Conservation (phyloP, 2,888 invertebrate genomes). For the Cantharis rufa region DNA sequence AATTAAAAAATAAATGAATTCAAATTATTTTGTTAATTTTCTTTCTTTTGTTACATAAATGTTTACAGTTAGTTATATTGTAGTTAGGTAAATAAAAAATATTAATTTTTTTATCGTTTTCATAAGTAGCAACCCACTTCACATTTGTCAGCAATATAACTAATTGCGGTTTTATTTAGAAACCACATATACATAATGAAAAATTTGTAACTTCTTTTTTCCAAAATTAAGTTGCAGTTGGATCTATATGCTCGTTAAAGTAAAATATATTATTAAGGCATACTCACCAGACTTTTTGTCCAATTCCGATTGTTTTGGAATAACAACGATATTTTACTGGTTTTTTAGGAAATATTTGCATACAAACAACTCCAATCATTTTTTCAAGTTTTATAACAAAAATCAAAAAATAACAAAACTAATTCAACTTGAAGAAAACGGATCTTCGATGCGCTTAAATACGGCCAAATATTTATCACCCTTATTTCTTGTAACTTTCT, state of each 20-base stretch:
- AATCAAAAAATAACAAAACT: not conserved
- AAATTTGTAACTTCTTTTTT: no score
- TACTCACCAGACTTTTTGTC: not conserved
- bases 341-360: not conserved
- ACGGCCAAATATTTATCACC: slow-evolving; percentile 93
- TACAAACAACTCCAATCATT: not conserved
- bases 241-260: no score
- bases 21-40: not conserved
- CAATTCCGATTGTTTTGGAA: no score
- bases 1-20: not conserved
- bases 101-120: not conserved
- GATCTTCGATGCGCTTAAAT: slow-evolving; percentile 71
- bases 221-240: no score
- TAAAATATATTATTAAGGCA: not conserved
- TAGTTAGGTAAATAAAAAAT: not conserved
- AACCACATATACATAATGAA: no score
- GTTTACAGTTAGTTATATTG: not conserved
- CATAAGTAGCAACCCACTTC: not conserved
- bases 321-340: not conserved
- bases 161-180: no score
- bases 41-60: not conserved
- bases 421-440: slow-evolving; percentile 41
- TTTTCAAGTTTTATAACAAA: not conserved
- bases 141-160: no score
- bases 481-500: slow-evolving; percentile 94